Conservation (phyloP, 2,888 invertebrate species). For the Coleophora deauratella region DNA sequence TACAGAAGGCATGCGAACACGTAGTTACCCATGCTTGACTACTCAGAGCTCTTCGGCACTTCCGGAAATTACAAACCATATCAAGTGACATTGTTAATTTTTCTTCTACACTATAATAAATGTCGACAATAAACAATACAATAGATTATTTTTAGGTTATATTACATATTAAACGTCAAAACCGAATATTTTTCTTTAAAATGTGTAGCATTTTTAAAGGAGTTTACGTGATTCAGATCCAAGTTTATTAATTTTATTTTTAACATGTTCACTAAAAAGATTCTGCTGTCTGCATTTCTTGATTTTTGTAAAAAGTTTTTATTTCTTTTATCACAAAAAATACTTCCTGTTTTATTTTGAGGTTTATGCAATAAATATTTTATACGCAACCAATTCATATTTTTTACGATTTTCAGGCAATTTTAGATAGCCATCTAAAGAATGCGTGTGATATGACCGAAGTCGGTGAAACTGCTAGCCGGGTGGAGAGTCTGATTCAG, state of each 20-base stretch:
- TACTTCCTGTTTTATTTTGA: background rate
- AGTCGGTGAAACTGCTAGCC: slow-evolving; percentile 88
- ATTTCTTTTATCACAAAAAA: too few species aligned
- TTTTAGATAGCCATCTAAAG: slow-evolving; percentile 86
- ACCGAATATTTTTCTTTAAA: slow-evolving; percentile 13
- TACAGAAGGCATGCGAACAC: slow-evolving; percentile 72
- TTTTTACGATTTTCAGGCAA: slow-evolving; percentile 59
- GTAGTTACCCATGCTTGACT: slow-evolving; percentile 70
- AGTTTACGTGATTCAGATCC: too few species aligned
- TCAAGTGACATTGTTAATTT: slow-evolving; percentile 42
- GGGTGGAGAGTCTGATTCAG: slow-evolving; percentile 84
- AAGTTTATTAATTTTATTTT: slow-evolving; percentile 5
- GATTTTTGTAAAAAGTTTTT: slow-evolving; percentile 9
- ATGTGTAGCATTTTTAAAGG: too few species aligned
- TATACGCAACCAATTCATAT: too few species aligned
- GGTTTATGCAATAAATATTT: background rate
- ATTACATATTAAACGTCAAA: too few species aligned
- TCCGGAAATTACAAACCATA: slow-evolving; percentile 69
- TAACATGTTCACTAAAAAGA: too few species aligned
- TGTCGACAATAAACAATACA: background rate
- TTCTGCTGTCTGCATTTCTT: too few species aligned
- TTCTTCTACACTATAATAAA: background rate
- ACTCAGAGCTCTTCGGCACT: slow-evolving; percentile 61
- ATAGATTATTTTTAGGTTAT: slow-evolving; percentile 12
- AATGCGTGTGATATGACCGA: slow-evolving; percentile 89